phyloP scores from a whole-genome alignment of 2,113 vertebrate species.

The Thermophis baileyi region DNA sequence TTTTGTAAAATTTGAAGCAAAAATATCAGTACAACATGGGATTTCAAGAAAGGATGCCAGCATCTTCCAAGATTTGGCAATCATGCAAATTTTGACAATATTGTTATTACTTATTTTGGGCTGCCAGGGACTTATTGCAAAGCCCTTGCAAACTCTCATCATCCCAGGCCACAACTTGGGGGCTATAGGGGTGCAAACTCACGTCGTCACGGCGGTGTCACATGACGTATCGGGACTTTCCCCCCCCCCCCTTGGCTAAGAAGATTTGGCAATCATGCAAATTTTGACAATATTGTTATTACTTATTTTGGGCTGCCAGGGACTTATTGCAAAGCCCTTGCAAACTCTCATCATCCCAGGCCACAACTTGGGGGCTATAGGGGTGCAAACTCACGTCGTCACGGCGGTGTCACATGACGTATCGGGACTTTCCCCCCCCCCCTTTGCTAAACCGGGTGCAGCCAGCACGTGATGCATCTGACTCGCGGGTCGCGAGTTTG shows the following conservation, averaged over 20 bases:
- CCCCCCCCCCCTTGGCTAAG: too few relatives aligned
- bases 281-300: neutral
- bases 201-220: too few relatives aligned
- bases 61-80: neutral
- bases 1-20: neutral
- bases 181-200: neutral
- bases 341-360: neutral
- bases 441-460: too few relatives aligned
- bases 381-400: too few relatives aligned
- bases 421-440: too few relatives aligned
- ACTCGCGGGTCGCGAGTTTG: too few relatives aligned
- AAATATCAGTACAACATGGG: neutral
- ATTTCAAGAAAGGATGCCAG: neutral
- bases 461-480: too few relatives aligned
- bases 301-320: neutral
- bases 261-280: neutral
- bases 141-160: neutral
- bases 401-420: too few relatives aligned
- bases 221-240: too few relatives aligned
- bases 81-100: neutral
- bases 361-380: neutral
- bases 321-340: neutral
- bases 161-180: neutral
- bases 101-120: neutral
- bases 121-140: neutral